Conservation (phyloP, 2,888 invertebrate species). For the Heliconius aoede region DNA sequence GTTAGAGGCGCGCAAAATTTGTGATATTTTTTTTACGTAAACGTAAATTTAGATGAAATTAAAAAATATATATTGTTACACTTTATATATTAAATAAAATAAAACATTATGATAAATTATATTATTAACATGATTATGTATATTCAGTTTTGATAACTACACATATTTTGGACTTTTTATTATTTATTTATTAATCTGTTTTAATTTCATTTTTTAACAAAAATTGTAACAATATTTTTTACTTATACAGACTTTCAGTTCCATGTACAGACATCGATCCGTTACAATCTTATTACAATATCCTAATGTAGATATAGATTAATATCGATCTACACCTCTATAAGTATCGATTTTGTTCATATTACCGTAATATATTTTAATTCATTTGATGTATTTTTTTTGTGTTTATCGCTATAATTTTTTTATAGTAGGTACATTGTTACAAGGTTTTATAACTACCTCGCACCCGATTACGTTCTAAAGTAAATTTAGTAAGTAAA, state of each 20-base stretch:
- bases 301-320: too few species aligned
- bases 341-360: neutral
- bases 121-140: too few species aligned
- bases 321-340: neutral
- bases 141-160: too few species aligned
- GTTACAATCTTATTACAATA: too few species aligned
- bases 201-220: too few species aligned
- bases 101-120: too few species aligned
- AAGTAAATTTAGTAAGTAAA: constrained; percentile 41
- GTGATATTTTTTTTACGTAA: neutral
- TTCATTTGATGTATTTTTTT: neutral
- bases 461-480: constrained; percentile 16
- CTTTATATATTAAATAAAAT: too few species aligned
- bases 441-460: constrained; percentile 19
- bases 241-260: too few species aligned
- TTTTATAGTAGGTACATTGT: constrained; percentile 15
- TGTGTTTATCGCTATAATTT: neutral
- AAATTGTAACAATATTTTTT: too few species aligned
- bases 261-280: too few species aligned
- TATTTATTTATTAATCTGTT: too few species aligned
- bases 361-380: neutral
- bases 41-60: neutral
- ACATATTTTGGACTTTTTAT: neutral
- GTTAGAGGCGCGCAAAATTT: constrained; percentile 16
- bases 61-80: too few species aligned